A percentile compares a stretch with the other conserved stretches of the same genome.
phyloP scores from a whole-genome alignment of 2,888 invertebrate species.

The Xanthia togata region DNA sequence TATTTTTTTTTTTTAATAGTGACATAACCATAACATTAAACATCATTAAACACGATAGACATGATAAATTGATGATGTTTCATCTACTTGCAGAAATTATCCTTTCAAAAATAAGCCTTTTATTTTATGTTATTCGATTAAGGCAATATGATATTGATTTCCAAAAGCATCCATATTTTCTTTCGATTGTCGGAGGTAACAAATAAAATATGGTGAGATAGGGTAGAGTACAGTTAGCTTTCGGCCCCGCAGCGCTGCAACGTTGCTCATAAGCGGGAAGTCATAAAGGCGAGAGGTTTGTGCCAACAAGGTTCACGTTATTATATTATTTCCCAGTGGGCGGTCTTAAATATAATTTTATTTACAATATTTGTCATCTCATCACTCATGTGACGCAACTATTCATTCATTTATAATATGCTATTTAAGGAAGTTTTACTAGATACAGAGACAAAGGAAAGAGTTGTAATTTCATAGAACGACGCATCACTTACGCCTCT shows the following conservation, averaged over 20 bases:
- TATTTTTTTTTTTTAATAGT: conserved; percentile 16
- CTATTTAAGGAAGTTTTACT: conserved; percentile 9
- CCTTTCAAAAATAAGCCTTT: background rate
- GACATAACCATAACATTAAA: background rate
- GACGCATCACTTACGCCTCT: conserved; percentile 6
- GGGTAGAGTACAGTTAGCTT: conserved; percentile 39
- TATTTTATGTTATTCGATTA: background rate
- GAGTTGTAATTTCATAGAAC: conserved; percentile 9
- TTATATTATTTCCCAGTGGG: conserved; percentile 54
- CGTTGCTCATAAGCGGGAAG: conserved; percentile 66
- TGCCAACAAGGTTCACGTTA: conserved; percentile 70
- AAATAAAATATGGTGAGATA: conserved; percentile 33
- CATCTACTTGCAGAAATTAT: background rate
- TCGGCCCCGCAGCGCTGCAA: conserved; percentile 47
- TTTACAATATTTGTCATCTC: conserved; percentile 45
- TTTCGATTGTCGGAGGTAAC: background rate
- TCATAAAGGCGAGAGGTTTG: conserved; percentile 72
- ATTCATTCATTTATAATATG: conserved; percentile 11
- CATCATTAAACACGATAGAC: no score
- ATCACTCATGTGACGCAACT: conserved; percentile 10
- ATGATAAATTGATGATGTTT: background rate
- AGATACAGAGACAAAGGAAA: conserved; percentile 5
- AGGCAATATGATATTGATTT: background rate
- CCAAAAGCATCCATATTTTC: background rate
- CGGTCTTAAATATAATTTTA: conserved; percentile 45